Percentiles rank a stretch among this genome's conserved stretches.
These are phyloP conservation scores for Idaea straminata DNA, from an alignment of 2,888 invertebrate genomes.

Conservation along the genomic window DNA sequence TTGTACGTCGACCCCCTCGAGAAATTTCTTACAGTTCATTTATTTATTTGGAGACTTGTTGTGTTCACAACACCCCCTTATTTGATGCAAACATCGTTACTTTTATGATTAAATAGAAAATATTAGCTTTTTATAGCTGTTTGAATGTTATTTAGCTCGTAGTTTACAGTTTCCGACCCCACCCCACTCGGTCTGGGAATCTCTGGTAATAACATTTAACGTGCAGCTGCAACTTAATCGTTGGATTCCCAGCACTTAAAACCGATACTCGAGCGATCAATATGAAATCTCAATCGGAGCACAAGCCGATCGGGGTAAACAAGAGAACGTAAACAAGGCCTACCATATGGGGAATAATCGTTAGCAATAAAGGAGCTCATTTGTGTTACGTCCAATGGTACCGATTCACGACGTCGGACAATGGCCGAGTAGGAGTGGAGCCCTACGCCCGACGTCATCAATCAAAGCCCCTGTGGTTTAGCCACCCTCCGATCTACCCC, in stretches of 20 bases:
- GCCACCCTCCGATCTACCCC: constrained; percentile 43
- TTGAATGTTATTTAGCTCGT: constrained; percentile 6
- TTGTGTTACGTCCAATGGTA: constrained; percentile 57
- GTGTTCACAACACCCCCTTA: constrained; percentile 49
- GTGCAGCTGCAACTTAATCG: constrained; percentile 4
- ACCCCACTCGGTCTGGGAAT: neutral
- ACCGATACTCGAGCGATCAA: neutral
- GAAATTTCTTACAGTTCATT: constrained; percentile 74
- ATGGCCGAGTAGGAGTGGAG: constrained; percentile 47
- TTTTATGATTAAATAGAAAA: constrained; percentile 47
- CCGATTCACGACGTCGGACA: constrained; percentile 67
- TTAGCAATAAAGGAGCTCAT: constrained; percentile 28
- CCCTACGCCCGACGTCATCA: constrained; percentile 29
- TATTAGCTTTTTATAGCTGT: constrained; percentile 23
- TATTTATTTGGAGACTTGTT: constrained; percentile 68
- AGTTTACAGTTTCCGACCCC: neutral
- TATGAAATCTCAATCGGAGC: constrained; percentile 20
- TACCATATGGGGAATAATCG: constrained; percentile 29
- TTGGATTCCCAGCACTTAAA: constrained; percentile 2
- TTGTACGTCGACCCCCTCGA: constrained; percentile 63
- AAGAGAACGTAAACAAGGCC: constrained; percentile 20
- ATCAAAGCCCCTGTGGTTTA: constrained; percentile 30
- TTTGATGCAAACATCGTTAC: constrained; percentile 45
- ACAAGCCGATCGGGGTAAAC: constrained; percentile 18
- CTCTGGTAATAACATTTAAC: neutral